Evolutionary conservation across 2,888 invertebrate genomes (phyloP).

Genomic region (Drosophila infuscata): DNA sequence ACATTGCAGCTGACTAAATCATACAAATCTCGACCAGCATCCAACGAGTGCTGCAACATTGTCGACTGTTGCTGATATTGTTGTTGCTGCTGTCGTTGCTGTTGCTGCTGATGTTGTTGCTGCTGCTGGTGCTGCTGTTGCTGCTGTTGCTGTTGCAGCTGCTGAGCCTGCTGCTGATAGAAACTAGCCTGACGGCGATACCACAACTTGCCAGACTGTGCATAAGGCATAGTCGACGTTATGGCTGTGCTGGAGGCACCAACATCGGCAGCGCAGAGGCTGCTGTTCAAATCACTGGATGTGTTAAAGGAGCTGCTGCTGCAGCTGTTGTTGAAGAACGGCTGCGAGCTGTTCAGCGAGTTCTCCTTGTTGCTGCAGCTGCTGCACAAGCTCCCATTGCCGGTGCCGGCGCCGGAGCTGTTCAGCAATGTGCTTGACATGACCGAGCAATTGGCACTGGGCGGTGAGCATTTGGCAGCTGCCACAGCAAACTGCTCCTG

Average conservation of each 20-base stretch:
- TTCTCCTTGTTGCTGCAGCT: constrained; percentile 81
- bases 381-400: constrained; percentile 53
- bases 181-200: constrained; percentile 74
- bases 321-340: constrained; percentile 59
- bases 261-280: constrained; percentile 58
- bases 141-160: constrained; percentile 35
- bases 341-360: constrained; percentile 73
- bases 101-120: constrained; percentile 49
- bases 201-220: constrained; percentile 71
- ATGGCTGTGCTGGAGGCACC: constrained; percentile 53
- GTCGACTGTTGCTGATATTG: constrained; percentile 8
- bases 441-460: constrained; percentile 58
- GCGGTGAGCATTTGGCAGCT: constrained; percentile 42
- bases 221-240: constrained; percentile 30
- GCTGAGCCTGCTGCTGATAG: constrained; percentile 55
- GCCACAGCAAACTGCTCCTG: constrained; percentile 42
- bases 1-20: constrained; percentile 72
- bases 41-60: constrained; percentile 13
- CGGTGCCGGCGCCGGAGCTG: constrained; percentile 55
- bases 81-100: constrained; percentile 19
- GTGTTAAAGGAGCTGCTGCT: constrained; percentile 66
- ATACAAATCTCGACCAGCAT: constrained; percentile 55
- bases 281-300: constrained; percentile 77
- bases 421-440: constrained; percentile 73
- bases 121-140: constrained; percentile 29